A percentile compares a stretch with the other conserved stretches of the same genome.
phyloP scores from a whole-genome alignment of 2,888 invertebrate genomes.

The Thereva unica region DNA sequence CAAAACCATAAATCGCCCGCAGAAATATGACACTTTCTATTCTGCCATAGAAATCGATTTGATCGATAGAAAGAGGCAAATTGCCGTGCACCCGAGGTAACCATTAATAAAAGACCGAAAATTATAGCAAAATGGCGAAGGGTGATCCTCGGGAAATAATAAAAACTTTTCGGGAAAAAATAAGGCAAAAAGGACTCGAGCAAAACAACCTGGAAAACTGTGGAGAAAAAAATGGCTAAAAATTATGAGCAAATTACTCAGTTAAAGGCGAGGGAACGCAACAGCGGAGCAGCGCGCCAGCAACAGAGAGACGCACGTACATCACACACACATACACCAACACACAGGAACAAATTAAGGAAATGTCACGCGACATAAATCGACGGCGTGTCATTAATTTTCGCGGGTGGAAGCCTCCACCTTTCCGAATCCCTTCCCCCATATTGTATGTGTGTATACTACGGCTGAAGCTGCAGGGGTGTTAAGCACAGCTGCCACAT shows the following conservation, averaged over 20 bases:
- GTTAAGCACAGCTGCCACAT: slow-evolving; percentile 21
- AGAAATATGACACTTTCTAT: slow-evolving; percentile 22
- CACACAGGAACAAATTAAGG: slow-evolving; percentile 36
- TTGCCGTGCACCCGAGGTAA: slow-evolving; percentile 37
- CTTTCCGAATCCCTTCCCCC: too few relatives aligned
- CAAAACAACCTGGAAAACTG: slow-evolving; percentile 20
- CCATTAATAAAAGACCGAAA: slow-evolving; percentile 36
- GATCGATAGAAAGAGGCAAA: slow-evolving; percentile 36
- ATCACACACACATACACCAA: slow-evolving; percentile 5
- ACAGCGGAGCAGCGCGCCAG: slow-evolving; percentile 5
- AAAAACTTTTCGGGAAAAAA: slow-evolving; percentile 15
- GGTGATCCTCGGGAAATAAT: neutral
- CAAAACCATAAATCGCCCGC: slow-evolving; percentile 25
- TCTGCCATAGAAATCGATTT: slow-evolving; percentile 32
- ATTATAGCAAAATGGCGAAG: slow-evolving; percentile 1
- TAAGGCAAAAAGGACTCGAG: neutral
- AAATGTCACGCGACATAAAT: slow-evolving; percentile 46
- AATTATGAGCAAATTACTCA: slow-evolving; percentile 31
- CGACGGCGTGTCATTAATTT: slow-evolving; percentile 45
- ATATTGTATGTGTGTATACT: too few relatives aligned
- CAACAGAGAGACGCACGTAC: too few relatives aligned
- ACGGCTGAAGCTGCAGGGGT: slow-evolving; percentile 5
- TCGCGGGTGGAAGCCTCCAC: slow-evolving; percentile 36
- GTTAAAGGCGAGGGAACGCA: slow-evolving; percentile 19
- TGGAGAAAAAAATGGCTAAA: slow-evolving; percentile 24